Conservation (phyloP, 2,888 invertebrate genomes). For the Andrena praecox region DNA sequence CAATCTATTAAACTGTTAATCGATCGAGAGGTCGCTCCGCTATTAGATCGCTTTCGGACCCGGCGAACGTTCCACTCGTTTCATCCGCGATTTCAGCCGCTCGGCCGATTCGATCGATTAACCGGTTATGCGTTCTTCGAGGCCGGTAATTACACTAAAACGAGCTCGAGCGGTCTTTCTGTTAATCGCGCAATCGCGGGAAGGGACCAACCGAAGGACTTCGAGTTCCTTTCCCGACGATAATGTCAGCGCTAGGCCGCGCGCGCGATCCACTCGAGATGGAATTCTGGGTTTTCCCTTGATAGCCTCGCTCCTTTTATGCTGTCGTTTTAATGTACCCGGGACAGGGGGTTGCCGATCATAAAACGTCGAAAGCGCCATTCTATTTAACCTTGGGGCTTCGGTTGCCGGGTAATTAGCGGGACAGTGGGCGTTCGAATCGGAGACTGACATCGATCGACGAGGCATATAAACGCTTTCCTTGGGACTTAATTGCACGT, state of each 20-base stretch:
- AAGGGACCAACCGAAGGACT: slow-evolving; percentile 37
- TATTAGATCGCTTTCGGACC: slow-evolving; percentile 25
- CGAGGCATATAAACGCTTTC: slow-evolving; percentile 21
- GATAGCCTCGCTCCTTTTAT: background rate
- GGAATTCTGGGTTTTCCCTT: slow-evolving; percentile 8
- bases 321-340: background rate
- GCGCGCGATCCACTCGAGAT: background rate
- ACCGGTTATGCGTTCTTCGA: slow-evolving; percentile 38
- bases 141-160: slow-evolving; percentile 33
- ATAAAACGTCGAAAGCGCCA: slow-evolving; percentile 39
- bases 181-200: slow-evolving; percentile 25
- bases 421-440: slow-evolving; percentile 23
- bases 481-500: slow-evolving; percentile 30
- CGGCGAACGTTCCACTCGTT: slow-evolving; percentile 1
- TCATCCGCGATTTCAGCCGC: slow-evolving; percentile 19
- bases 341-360: slow-evolving; percentile 7
- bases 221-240: slow-evolving; percentile 30
- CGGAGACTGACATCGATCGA: slow-evolving; percentile 30
- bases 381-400: slow-evolving; percentile 33
- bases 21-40: slow-evolving; percentile 15
- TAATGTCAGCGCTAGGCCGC: slow-evolving; percentile 6
- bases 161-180: background rate
- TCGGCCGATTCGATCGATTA: slow-evolving; percentile 43
- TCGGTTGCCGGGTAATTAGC: slow-evolving; percentile 39
- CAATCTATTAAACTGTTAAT: slow-evolving; percentile 48